Conservation (phyloP, 1,140 invertebrate species). For the Theocolax elegans region DNA sequence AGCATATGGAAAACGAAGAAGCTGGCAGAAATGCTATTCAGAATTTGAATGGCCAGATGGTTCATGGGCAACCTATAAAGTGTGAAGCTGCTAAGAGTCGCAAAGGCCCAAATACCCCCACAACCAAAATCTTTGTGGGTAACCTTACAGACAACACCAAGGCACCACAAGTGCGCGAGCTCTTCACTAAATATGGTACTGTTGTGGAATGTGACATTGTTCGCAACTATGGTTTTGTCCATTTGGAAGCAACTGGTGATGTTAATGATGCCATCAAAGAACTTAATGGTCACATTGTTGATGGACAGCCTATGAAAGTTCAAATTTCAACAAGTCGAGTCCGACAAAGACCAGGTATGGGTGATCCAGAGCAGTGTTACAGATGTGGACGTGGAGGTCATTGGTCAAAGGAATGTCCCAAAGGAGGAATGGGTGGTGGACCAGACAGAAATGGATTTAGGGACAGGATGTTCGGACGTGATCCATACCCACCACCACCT, state of each 20-base stretch:
- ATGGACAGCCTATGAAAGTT: conserved; percentile 89
- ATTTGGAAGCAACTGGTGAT: conserved; percentile 84
- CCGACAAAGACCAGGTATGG: conserved; percentile 92
- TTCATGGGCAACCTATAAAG: conserved; percentile 90
- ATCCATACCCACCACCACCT: conserved; percentile 85
- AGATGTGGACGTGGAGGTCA: conserved; percentile 92
- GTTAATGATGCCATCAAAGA: conserved; percentile 88
- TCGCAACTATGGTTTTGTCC: conserved; percentile 91
- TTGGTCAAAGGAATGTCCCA: conserved; percentile 94
- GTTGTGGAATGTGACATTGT: conserved; percentile 93
- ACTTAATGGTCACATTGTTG: conserved; percentile 84
- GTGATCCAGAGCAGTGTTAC: conserved; percentile 93
- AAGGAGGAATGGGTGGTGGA: conserved; percentile 76
- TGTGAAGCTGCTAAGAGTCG: conserved; percentile 90
- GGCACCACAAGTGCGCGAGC: conserved; percentile 84
- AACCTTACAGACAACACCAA: conserved; percentile 90
- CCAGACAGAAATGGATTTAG: conserved; percentile 79
- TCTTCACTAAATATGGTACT: conserved; percentile 89
- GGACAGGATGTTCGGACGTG: conserved; percentile 84
- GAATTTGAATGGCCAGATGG: conserved; percentile 87
- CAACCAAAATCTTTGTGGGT: conserved; percentile 90
- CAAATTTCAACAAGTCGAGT: conserved; percentile 92
- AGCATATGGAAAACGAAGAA: conserved; percentile 94
- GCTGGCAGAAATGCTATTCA: conserved; percentile 91
- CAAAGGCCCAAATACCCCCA: conserved; percentile 84